Base-by-base conservation (phyloP, 2,113 vertebrate species). In the Craseonycteris thonglongyai region DNA sequence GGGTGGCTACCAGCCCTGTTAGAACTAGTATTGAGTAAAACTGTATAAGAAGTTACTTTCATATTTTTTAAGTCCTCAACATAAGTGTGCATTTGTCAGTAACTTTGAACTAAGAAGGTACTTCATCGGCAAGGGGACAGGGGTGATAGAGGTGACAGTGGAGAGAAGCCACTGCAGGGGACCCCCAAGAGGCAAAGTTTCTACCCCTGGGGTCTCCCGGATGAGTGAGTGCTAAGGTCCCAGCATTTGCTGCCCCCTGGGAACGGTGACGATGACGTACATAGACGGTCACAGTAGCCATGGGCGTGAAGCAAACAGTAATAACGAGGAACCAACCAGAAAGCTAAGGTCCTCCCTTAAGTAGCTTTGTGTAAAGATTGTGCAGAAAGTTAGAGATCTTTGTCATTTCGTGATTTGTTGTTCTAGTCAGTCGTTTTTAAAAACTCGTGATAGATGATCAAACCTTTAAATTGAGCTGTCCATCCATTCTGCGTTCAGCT, bases 141-240 rank as follows among this genome's bases (percentile, higher is more conserved):
- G 8, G 14, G 35, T 0, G 8, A 33, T 3, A 21, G 24, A 35
- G 35, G 6, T 15, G 49, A 5, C 9, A 35, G 42, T 0, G 4
- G 35, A 19, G 65, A 82, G 10, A 22, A 28, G 38, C 14, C 3
- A 3, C 28, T 14, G 15, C 6, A 7, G 6, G 42, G 49, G 38
- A 18, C 8, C 10, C 21, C 26, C 13, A 26, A 22, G 33, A 15
- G 63, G 42, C 91, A 28, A 1, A 14, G 47, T 40, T 68, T 38
- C 69, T n/a, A 4, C 26, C 6, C 1, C 33, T 24, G 19, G 58
- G 5, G 0, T n/a, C 4, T 69, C 58, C 24, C 13, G 0, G 1
- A 2, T 21, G 19, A 66, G 22, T 1, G 0, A 2, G 28, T 21
- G 69, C 47, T 0, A 0, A 13, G 22, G 38, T 63, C 51, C 66